Evolutionary conservation across 2,888 invertebrate genomes (phyloP).

Genomic region (Pasiphila rectangulata): DNA sequence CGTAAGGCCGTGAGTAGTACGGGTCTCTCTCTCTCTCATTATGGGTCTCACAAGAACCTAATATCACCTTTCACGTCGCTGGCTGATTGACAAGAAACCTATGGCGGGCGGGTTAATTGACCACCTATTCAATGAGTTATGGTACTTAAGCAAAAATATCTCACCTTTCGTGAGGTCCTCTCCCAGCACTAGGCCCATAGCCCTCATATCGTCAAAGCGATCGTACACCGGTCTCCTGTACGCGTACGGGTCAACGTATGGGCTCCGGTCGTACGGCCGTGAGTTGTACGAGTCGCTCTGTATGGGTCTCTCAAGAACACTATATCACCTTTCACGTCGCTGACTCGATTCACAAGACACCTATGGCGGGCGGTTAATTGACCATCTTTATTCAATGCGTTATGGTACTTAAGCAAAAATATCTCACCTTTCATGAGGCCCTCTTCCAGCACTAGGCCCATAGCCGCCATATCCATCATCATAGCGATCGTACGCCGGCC

Average conservation of each 20-base stretch:
- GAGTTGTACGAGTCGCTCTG: slow-evolving; percentile 55
- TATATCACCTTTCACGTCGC: too few relatives aligned
- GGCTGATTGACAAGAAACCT: too few relatives aligned
- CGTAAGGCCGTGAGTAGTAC: slow-evolving; percentile 52
- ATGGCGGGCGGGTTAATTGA: too few relatives aligned
- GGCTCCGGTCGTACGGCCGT: slow-evolving; percentile 56
- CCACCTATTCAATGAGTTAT: too few relatives aligned
- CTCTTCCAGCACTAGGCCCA: slow-evolving; percentile 56
- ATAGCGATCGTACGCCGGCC: slow-evolving; percentile 57
- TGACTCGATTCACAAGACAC: too few relatives aligned
- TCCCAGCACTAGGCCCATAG: slow-evolving; percentile 53
- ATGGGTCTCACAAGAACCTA: slow-evolving; percentile 64
- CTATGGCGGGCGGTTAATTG: too few relatives aligned
- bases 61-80: too few relatives aligned
- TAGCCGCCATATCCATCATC: slow-evolving; percentile 69
- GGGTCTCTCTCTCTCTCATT: slow-evolving; percentile 60
- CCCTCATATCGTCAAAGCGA: slow-evolving; percentile 65
- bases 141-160: slow-evolving; percentile 15
- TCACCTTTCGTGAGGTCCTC: slow-evolving; percentile 77
- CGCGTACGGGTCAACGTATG: slow-evolving; percentile 47
- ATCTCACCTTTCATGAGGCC: slow-evolving; percentile 74
- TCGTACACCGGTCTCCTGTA: slow-evolving; percentile 57
- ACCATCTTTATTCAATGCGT: too few relatives aligned
- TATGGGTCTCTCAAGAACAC: slow-evolving; percentile 65
- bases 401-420: background rate